Conservation (phyloP, 1,140 invertebrate species). For the Proales similis region DNA sequence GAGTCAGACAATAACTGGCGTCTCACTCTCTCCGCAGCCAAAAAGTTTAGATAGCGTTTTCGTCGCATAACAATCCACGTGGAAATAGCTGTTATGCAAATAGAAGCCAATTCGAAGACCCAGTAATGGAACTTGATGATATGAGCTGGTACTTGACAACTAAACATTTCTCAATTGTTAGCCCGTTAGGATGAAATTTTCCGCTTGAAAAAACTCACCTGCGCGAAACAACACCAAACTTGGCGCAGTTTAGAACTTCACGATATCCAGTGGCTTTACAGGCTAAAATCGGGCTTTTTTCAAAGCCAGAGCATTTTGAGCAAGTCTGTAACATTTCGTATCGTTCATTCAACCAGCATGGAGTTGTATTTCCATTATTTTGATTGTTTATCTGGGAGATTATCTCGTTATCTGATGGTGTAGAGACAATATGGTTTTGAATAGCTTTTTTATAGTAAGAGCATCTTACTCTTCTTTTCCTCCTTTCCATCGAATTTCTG, state of each 20-base stretch:
- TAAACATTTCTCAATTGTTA: too few relatives aligned
- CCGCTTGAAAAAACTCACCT: too few relatives aligned
- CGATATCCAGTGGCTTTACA: conserved; percentile 24
- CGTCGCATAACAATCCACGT: conserved; percentile 6
- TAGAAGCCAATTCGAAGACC: conserved; percentile 17
- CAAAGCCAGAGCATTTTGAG: not conserved
- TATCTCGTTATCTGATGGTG: not conserved
- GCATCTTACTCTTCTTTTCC: not conserved
- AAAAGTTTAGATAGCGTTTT: conserved; percentile 10
- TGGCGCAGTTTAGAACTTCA: conserved; percentile 28
- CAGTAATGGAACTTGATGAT: conserved; percentile 17
- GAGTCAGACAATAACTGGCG: conserved; percentile 26
- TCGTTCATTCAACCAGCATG: conserved; percentile 12
- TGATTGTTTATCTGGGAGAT: conserved; percentile 9
- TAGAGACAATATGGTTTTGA: not conserved
- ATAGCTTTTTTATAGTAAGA: not conserved
- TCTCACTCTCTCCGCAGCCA: conserved; percentile 23
- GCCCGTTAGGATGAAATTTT: too few relatives aligned
- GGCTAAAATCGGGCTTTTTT: not conserved
- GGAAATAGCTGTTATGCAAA: not conserved
- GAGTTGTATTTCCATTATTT: not conserved
- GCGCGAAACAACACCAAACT: conserved; percentile 3
- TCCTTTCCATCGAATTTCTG: not conserved
- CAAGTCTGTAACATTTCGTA: conserved; percentile 4
- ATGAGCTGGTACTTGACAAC: conserved; percentile 8